Evolutionary conservation across 2,797 vertebrate species (phyloP), one percentile per base, ranked within the genome.

Genomic region (Prionace glauca): DNA sequence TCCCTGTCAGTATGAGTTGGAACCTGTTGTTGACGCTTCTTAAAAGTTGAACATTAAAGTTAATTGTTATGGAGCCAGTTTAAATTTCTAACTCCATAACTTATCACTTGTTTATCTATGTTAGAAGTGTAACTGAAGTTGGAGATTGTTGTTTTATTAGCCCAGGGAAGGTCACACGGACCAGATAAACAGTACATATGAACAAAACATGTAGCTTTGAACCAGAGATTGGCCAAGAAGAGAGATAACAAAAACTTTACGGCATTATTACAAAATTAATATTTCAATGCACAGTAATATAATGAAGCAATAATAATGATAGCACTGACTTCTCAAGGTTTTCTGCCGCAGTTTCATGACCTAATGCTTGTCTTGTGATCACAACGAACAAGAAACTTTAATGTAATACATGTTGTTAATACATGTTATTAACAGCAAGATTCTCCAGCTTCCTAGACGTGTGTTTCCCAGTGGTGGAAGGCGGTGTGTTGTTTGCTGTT

Each of bases 261-360:
- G 16, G 88, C 88, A 62, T 91, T 91, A 62, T 62, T 56, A 91
- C 22, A 60, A 91, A 91, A 91, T 65, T 60, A 91, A 91, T 65
- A 62, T 91, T 91, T 91, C 88, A 60, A 65, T 62, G 56, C 88
- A 65, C 26, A n/a, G 62, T 91, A 91, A 91, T n/a, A 91, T n/a
- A 91, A 91, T 91, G 88, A 60, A 60, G 62, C 88, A 65, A 62
- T 60, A 62, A 91, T 90, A 90, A 62, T 60, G 87, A 56, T 90
- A 32, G 87, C 7, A 62, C 56, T 62, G 56, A 10, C 62, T 62
- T 91, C 88, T 91, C 88, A 91, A 62, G 88, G 62, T 60, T 62
- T 32, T 4, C 5, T 18, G 60, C 14, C n/a, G 29, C 56, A 65
- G 26, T 91, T 91, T 26, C 18, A 20, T n/a, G 88, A 36, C 32